Percentiles rank a stretch among this genome's conserved stretches.
phyloP scores from a whole-genome alignment of 2,113 vertebrate species.

The Clarias gariepinus region DNA sequence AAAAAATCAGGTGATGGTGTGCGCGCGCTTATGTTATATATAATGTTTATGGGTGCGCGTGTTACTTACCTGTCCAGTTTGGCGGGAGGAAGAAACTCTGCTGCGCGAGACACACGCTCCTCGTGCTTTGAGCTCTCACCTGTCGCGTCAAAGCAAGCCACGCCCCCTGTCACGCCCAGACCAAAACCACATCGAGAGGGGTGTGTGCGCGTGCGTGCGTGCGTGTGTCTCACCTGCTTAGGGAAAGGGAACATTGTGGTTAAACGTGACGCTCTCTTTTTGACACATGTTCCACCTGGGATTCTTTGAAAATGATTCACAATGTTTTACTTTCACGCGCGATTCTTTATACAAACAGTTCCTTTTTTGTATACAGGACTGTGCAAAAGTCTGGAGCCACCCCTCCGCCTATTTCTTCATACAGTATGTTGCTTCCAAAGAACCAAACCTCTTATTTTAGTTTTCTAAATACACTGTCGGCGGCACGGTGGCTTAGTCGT shows the following conservation, averaged over 20 bases:
- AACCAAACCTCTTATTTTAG: too few species aligned
- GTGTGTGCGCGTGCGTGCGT: background rate
- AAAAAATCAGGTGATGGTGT: background rate
- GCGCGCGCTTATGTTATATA: background rate
- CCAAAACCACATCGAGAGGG: background rate
- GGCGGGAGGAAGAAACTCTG: background rate
- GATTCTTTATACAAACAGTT: background rate
- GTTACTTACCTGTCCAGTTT: background rate
- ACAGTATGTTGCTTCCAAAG: too few species aligned
- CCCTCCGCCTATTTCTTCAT: too few species aligned
- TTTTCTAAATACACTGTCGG: too few species aligned
- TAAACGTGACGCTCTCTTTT: background rate
- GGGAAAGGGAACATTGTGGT: background rate
- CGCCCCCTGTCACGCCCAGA: slow-evolving; percentile 3
- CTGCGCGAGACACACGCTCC: background rate
- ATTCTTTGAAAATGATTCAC: too few species aligned
- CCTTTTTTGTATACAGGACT: too few species aligned
- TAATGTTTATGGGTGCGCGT: background rate
- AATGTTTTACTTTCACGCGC: too few species aligned
- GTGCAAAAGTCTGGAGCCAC: too few species aligned
- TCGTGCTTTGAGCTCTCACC: slow-evolving; percentile 17
- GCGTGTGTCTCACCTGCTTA: background rate
- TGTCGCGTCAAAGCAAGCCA: background rate
- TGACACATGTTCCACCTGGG: background rate
- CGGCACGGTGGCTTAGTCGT: too few species aligned